phyloP scores from a whole-genome alignment of 2,888 invertebrate genomes.

The Chironomus riparius region DNA sequence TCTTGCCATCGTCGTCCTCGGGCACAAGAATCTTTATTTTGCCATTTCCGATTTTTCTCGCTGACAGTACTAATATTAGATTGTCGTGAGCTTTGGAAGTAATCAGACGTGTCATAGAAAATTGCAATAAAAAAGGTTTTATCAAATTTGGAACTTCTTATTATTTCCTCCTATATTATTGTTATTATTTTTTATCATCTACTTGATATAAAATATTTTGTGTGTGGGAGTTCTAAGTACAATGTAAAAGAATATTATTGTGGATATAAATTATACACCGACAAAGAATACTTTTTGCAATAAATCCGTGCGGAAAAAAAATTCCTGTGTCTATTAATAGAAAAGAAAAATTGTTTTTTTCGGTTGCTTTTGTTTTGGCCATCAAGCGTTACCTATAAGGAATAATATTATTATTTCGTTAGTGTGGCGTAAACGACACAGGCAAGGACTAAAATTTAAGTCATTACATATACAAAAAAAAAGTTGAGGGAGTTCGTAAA shows the following conservation, averaged over 20 bases:
- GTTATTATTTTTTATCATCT: no score
- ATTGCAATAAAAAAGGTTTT: no score
- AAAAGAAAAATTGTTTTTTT: constrained; percentile 11
- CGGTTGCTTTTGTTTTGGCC: constrained; percentile 26
- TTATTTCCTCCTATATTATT: no score
- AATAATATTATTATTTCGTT: not conserved
- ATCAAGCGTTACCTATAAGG: not conserved
- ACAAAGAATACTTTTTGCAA: no score
- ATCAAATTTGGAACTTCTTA: no score
- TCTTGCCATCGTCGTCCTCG: not conserved
- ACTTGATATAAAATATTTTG: no score
- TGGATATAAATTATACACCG: no score
- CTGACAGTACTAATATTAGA: not conserved
- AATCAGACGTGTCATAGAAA: not conserved
- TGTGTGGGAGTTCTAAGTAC: not conserved
- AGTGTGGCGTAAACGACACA: no score
- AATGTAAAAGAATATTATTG: no score
- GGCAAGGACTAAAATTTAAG: no score
- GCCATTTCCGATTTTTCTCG: constrained; percentile 11
- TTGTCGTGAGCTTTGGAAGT: not conserved
- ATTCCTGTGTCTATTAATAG: not conserved
- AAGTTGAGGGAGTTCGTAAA: no score
- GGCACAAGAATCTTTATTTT: not conserved
- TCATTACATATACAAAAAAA: no score
- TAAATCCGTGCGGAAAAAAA: not conserved